Percentiles rank a stretch among this genome's conserved stretches.
phyloP scores from a whole-genome alignment of 2,797 vertebrate genomes.

The Danionella dracula region DNA sequence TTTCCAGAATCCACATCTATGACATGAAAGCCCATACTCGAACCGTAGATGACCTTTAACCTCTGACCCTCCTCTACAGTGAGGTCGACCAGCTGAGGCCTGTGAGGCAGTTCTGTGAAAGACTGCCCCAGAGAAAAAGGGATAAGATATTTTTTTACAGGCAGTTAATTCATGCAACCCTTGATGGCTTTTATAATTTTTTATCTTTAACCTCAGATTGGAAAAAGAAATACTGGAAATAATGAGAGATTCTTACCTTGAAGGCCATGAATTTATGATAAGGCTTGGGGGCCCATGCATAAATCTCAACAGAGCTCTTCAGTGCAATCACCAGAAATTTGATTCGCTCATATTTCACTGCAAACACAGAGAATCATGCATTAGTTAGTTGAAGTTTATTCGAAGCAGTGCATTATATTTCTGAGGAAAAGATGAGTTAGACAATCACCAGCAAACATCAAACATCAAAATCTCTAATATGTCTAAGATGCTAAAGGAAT shows the following conservation, averaged over 20 bases:
- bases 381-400: constrained; percentile 18
- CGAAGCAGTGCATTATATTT: background rate
- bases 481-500: no score
- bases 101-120: constrained; percentile 91
- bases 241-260: constrained; percentile 69
- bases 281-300: constrained; percentile 86
- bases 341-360: constrained; percentile 88
- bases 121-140: constrained; percentile 67
- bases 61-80: constrained; percentile 87
- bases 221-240: background rate
- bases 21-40: constrained; percentile 83
- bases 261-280: constrained; percentile 92
- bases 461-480: no score
- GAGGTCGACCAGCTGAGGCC: constrained; percentile 81
- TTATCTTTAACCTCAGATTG: background rate
- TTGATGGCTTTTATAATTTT: background rate
- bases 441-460: no score
- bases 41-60: constrained; percentile 87
- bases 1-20: constrained; percentile 88
- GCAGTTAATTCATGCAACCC: background rate
- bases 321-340: constrained; percentile 88
- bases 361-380: constrained; percentile 17
- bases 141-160: background rate
- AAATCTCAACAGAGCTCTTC: constrained; percentile 87
- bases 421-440: background rate